Evolutionary conservation across 1,140 invertebrate genomes (phyloP).

Genomic region (Babylonia areolata): DNA sequence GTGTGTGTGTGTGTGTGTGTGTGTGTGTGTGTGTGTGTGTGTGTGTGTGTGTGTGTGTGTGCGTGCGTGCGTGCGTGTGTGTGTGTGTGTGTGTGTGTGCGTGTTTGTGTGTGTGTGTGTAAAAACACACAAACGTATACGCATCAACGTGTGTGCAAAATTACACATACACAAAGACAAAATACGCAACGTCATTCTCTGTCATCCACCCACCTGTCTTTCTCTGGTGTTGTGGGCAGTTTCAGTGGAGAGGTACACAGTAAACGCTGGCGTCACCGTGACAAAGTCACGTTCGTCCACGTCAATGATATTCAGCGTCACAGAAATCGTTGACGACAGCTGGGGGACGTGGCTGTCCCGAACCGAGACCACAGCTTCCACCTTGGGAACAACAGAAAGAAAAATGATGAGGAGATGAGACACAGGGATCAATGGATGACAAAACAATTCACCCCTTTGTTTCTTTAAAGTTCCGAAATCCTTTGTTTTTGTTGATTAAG

Average conservation of each 20-base stretch:
- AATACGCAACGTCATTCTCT: too few species aligned
- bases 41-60: too few species aligned
- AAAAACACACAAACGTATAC: too few species aligned
- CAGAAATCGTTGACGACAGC: not conserved
- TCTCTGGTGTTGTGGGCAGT: not conserved
- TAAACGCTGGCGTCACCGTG: not conserved
- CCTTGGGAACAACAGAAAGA: not conserved
- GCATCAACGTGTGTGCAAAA: too few species aligned
- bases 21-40: too few species aligned
- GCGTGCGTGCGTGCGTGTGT: too few species aligned
- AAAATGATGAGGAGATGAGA: not conserved
- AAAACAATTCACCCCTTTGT: not conserved
- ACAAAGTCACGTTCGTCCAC: not conserved
- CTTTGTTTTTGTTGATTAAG: too few species aligned
- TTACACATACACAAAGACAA: too few species aligned
- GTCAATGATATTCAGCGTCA: conserved; percentile 25
- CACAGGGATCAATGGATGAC: not conserved
- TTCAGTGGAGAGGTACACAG: conserved; percentile 20
- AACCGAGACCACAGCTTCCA: not conserved
- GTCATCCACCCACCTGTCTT: not conserved
- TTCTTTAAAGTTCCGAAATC: too few species aligned
- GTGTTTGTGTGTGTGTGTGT: too few species aligned
- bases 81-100: too few species aligned
- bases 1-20: too few species aligned
- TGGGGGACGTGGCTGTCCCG: not conserved